Evolutionary conservation across 2,797 vertebrate species (phyloP).

Genomic region (Forpus xanthops): DNA sequence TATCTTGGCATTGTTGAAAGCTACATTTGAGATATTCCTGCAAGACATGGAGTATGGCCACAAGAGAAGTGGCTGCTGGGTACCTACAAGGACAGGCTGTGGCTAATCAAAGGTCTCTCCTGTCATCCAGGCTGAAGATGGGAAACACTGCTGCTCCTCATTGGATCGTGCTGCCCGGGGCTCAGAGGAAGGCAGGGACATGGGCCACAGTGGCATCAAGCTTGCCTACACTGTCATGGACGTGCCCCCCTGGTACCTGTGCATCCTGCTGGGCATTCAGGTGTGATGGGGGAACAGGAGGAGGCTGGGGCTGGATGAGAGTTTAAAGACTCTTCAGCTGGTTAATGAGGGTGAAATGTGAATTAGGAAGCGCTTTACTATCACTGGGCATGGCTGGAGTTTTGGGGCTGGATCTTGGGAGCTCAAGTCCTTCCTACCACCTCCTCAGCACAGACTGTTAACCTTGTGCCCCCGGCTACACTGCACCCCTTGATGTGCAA

Average conservation of each 20-base stretch:
- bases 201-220: constrained; percentile 54
- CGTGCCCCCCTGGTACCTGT: constrained; percentile 92
- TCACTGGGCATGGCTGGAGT: not conserved
- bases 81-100: not conserved
- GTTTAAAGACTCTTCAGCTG: not conserved
- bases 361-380: not conserved
- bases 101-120: not conserved
- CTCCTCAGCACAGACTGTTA: not conserved
- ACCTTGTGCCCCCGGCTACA: not conserved
- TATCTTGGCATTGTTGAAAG: not conserved
- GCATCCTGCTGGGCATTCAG: constrained; percentile 93
- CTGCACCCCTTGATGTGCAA: not conserved
- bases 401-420: not conserved
- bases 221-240: constrained; percentile 88
- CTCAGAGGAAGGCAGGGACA: not conserved
- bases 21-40: not conserved
- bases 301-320: not conserved
- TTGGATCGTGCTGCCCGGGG: not conserved
- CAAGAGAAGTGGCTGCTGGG: not conserved
- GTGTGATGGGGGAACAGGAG: constrained; percentile 58
- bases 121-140: constrained; percentile 75
- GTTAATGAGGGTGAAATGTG: not conserved
- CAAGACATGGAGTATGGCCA: rapidly evolving
- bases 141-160: constrained; percentile 67
- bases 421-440: not conserved